These are phyloP conservation scores for Penaeus chinensis DNA, from an alignment of 1,140 invertebrate species.

Conservation along the genomic window DNA sequence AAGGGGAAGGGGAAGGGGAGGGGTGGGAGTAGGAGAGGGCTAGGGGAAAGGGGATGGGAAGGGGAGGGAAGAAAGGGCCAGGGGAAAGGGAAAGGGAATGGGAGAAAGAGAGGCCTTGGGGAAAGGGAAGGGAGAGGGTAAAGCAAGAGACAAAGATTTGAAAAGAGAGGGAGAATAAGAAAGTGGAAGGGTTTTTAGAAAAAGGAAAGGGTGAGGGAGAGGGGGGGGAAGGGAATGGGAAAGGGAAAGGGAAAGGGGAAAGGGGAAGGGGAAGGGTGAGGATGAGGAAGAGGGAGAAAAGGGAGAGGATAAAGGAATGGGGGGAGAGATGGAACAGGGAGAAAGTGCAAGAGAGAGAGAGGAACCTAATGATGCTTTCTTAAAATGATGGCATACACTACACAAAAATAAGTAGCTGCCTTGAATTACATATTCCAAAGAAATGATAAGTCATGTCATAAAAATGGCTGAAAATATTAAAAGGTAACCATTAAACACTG, in stretches of 20 bases:
- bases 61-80: no score
- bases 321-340: not conserved
- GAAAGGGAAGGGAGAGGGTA: not conserved
- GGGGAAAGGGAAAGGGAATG: no score
- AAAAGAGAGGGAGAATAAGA: not conserved
- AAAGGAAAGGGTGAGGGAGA: not conserved
- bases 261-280: not conserved
- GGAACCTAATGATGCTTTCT: not conserved
- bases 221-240: not conserved
- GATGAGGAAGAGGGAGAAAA: not conserved
- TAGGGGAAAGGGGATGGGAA: no score
- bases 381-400: no score
- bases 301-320: not conserved
- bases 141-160: not conserved
- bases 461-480: no score
- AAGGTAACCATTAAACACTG: no score
- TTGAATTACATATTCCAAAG: no score
- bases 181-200: not conserved
- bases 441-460: no score
- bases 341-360: slow-evolving; percentile 7
- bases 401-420: no score
- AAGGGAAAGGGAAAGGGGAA: not conserved
- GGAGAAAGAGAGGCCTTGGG: not conserved
- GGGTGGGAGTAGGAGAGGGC: no score
- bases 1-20: no score